Conservation (phyloP, 2,888 invertebrate genomes). For the Pachycephus smyrnensis region DNA sequence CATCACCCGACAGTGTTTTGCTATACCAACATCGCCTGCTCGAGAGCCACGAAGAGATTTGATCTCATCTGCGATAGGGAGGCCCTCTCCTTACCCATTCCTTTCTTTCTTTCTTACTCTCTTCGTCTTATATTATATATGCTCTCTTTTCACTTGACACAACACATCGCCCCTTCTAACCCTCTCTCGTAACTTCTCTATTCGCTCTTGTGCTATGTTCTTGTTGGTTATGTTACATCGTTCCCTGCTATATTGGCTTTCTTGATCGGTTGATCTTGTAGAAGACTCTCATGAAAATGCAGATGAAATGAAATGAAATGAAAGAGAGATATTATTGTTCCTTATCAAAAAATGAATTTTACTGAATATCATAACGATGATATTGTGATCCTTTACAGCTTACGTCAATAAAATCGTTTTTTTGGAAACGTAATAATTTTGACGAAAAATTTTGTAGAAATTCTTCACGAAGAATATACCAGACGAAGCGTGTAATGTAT, state of each 20-base stretch:
- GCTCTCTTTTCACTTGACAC: background rate
- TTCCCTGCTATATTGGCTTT: background rate
- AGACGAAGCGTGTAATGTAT: background rate
- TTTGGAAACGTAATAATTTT: no score
- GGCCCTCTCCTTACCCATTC: conserved; percentile 46
- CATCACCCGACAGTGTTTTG: conserved; percentile 66
- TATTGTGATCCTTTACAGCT: background rate
- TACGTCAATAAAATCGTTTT: background rate
- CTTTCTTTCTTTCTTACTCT: conserved; percentile 28
- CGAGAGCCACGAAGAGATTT: conserved; percentile 46
- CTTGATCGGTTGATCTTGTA: background rate
- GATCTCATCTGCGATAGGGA: conserved; percentile 61
- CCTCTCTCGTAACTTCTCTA: background rate
- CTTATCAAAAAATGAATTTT: background rate
- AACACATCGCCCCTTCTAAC: background rate
- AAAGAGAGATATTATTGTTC: background rate
- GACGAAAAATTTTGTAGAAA: no score
- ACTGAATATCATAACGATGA: background rate
- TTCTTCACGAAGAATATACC: background rate
- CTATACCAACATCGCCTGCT: conserved; percentile 61
- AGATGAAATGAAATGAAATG: background rate
- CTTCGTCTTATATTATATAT: conserved; percentile 5
- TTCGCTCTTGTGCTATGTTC: background rate
- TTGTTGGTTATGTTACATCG: background rate
- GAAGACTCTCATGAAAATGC: background rate